phyloP scores from a whole-genome alignment of 2,797 vertebrate species.

The Fundulus diaphanus region DNA sequence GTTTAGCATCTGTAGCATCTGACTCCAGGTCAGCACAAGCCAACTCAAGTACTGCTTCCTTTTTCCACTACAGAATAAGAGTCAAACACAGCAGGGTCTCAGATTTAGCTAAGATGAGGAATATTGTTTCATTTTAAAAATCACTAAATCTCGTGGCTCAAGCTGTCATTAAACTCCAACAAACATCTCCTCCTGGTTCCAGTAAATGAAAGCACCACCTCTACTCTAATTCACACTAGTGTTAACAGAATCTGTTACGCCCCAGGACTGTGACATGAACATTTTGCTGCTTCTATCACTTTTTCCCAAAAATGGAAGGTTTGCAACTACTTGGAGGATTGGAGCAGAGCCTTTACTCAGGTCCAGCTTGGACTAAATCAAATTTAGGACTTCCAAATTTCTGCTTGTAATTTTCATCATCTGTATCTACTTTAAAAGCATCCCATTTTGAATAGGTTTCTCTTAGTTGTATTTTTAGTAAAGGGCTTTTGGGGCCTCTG shows the following conservation, averaged over 20 bases:
- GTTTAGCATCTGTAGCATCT: not conserved
- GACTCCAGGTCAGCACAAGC: not conserved
- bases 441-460: not conserved
- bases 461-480: not conserved
- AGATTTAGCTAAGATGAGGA: not conserved
- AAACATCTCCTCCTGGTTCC: too few species aligned
- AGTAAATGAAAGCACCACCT: not conserved
- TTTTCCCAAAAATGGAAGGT: not conserved
- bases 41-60: not conserved
- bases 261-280: not conserved
- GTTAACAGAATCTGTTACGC: not conserved
- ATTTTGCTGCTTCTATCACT: not conserved
- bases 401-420: not conserved
- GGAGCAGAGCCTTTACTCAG: not conserved
- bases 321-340: not conserved
- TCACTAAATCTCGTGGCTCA: not conserved
- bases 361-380: not conserved
- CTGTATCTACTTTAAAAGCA: not conserved
- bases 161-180: not conserved
- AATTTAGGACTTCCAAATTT: not conserved
- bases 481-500: not conserved
- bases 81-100: not conserved
- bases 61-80: not conserved
- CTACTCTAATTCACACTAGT: not conserved
- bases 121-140: not conserved